Evolutionary conservation across 2,797 vertebrate genomes (phyloP).

Genomic region (Gila robusta): DNA sequence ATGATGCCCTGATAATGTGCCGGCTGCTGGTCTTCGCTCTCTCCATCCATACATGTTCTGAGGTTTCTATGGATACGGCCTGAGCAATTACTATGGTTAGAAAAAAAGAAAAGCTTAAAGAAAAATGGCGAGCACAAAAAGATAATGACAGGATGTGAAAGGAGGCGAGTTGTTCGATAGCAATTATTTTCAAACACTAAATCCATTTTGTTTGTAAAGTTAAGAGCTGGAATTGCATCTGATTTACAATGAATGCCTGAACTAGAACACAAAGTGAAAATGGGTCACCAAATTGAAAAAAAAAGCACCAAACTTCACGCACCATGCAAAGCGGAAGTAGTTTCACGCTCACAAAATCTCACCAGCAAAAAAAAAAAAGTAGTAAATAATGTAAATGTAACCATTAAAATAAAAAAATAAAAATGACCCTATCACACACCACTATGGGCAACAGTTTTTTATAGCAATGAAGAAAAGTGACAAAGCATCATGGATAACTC

Average conservation of each 20-base stretch:
- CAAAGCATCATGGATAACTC: conserved; percentile 18
- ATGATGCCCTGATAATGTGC: conserved; percentile 30
- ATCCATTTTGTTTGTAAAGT: background rate
- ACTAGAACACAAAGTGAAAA: conserved; percentile 5
- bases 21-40: conserved; percentile 32
- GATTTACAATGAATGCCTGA: background rate
- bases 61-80: conserved; percentile 63
- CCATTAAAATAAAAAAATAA: background rate
- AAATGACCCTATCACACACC: background rate
- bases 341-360: background rate
- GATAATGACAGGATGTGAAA: conserved; percentile 23
- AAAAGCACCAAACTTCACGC: background rate
- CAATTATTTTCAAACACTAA: conserved; percentile 45
- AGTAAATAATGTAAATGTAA: background rate
- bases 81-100: conserved; percentile 32
- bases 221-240: conserved; percentile 11
- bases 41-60: conserved; percentile 47
- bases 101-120: conserved; percentile 33
- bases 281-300: background rate
- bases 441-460: background rate
- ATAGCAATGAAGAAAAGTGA: background rate
- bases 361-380: background rate
- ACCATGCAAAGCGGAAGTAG: background rate
- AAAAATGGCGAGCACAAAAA: conserved; percentile 33
- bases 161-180: conserved; percentile 25